Conservation (phyloP, 1,140 invertebrate genomes). For the Nephila pilipes region DNA sequence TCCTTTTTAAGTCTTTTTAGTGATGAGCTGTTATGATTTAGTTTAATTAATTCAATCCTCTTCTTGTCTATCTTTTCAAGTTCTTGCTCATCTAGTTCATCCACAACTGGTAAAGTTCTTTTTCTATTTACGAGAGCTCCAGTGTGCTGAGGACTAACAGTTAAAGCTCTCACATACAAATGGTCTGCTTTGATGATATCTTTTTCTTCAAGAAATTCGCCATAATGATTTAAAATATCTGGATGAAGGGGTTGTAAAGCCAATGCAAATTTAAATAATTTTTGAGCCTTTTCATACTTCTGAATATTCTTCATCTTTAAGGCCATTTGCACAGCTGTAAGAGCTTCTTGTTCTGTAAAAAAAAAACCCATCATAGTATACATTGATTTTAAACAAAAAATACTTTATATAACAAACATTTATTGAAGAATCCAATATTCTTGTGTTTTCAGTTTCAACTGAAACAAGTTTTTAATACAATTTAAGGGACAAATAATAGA, state of each 20-base stretch:
- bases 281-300: conserved; percentile 92
- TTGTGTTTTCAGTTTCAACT: too few relatives aligned
- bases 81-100: conserved; percentile 91
- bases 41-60: conserved; percentile 88
- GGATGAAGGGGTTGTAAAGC: conserved; percentile 94
- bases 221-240: conserved; percentile 95
- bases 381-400: too few relatives aligned
- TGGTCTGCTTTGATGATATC: conserved; percentile 94
- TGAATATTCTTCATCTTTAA: conserved; percentile 90
- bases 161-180: conserved; percentile 91
- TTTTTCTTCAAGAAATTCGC: conserved; percentile 94
- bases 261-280: conserved; percentile 94
- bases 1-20: conserved; percentile 94
- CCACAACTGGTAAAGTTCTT: conserved; percentile 92
- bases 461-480: too few relatives aligned
- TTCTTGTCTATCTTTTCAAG: conserved; percentile 93
- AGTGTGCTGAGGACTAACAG: conserved; percentile 90
- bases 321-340: conserved; percentile 90
- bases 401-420: too few relatives aligned
- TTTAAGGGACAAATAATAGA: too few relatives aligned
- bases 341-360: conserved; percentile 85
- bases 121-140: conserved; percentile 90
- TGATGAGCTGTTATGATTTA: conserved; percentile 90
- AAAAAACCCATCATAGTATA: background rate
- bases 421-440: background rate